These are phyloP conservation scores for Atlantisia rogersi DNA, from an alignment of 2,113 vertebrate genomes.

Conservation along the genomic window DNA sequence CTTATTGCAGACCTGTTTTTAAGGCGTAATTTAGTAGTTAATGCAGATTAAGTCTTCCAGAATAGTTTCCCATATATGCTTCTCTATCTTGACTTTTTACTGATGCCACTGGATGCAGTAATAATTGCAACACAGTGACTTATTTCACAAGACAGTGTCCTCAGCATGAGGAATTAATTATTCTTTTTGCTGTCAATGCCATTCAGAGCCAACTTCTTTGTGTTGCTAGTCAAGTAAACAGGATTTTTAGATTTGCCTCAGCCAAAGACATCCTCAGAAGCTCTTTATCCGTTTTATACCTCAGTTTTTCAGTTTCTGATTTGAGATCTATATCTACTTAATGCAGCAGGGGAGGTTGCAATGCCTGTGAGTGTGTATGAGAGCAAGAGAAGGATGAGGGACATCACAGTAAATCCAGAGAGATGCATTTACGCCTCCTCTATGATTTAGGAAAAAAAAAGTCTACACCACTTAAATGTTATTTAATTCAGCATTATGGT, in stretches of 20 bases:
- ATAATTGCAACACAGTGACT: background rate
- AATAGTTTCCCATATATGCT: background rate
- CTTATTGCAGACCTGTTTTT: background rate
- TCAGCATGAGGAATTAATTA: background rate
- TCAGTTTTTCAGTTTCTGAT: background rate
- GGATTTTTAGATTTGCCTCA: background rate
- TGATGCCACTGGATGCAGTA: background rate
- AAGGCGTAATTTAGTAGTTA: background rate
- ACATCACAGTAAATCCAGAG: background rate
- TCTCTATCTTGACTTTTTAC: background rate
- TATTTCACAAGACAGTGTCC: background rate
- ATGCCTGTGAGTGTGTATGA: accelerated
- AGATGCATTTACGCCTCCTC: background rate
- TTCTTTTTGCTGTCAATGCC: background rate
- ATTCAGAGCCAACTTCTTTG: background rate
- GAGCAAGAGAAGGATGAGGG: background rate
- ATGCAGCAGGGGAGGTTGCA: background rate
- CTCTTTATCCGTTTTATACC: background rate
- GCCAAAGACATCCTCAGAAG: background rate
- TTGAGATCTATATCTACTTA: background rate
- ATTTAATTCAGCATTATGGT: background rate
- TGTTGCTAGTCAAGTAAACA: background rate
- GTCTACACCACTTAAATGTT: background rate
- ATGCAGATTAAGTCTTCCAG: background rate
- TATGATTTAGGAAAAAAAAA: background rate